Base-by-base conservation (phyloP, 2,888 invertebrate species). In the Cybosia mesomella region DNA sequence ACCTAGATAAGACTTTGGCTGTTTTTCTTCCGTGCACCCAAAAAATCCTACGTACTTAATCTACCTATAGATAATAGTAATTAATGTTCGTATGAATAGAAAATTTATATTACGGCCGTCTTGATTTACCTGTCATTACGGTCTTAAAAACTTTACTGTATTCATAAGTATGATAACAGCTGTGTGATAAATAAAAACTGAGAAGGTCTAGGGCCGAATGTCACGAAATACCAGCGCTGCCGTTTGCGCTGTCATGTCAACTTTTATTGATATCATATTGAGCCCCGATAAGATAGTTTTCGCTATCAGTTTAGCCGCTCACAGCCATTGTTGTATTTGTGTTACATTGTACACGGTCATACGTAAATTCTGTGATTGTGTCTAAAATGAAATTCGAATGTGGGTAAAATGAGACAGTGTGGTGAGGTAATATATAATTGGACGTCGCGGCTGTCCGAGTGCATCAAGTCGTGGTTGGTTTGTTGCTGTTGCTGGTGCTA, bases 191-290 rank as follows among this genome's bases (percentile, higher is more conserved):
- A 76, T 54, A 75, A 78, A 70, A 54, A 64, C 61, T 18, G 57
- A 70, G 74, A 87, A 88, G 86, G 87, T 85, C 84, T 85, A 83
- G 84, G 82, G 53, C 73, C 71, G 53, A 76, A 34, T 82, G 79
- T 82, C 80, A 81, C 49, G 21, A 57, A 55, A 55, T 55, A 57
- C 36, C 63, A 55, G 34, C 39, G 39, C 36, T 28, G 28, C 36
- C 64, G 43, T 36, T 68, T 22, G 54, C 39, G 39, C 58, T 74
- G 70, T 70, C 75, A 72, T 74, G 77, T 77, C 80, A 75, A 78
- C 78, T 80, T 86, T 86, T 90, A 91, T 91, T 91, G 90, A 90
- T 91, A 91, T 83, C 85, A 79, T 89, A 90, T 91, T 89, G 91
- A 85, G 84, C 79, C 76, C 73, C 82, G 92, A 93, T 93, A 92